Evolutionary conservation across 2,797 vertebrate species (phyloP).

Genomic region (Manis javanica): DNA sequence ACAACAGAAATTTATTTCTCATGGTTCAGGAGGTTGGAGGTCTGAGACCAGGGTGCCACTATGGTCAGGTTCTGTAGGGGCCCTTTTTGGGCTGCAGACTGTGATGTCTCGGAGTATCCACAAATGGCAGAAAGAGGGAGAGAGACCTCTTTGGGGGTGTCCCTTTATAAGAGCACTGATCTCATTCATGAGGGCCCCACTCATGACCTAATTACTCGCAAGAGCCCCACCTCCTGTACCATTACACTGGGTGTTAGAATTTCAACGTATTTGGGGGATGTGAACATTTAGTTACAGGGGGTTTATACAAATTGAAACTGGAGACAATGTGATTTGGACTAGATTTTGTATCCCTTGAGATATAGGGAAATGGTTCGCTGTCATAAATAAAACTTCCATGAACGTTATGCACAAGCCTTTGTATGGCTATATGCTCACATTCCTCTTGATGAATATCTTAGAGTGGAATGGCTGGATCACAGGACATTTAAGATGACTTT

Average conservation of each 20-base stretch:
- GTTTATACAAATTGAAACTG: constrained; percentile 7
- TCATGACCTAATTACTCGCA: not conserved
- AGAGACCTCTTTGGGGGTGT: not conserved
- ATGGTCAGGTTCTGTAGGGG: not conserved
- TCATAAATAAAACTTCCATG: constrained; percentile 8
- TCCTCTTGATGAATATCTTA: not conserved
- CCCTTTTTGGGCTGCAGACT: not conserved
- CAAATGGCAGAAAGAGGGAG: not conserved
- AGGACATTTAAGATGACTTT: not conserved
- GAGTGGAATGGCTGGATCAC: not conserved
- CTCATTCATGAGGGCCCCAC: not conserved
- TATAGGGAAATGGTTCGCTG: not conserved
- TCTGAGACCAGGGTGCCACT: not conserved
- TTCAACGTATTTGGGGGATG: not conserved
- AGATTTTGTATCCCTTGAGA: not conserved
- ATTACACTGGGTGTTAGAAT: not conserved
- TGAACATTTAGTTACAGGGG: not conserved
- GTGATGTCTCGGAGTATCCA: not conserved
- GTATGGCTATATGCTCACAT: not conserved
- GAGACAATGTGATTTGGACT: not conserved
- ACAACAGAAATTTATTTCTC: not conserved
- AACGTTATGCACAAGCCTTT: not conserved
- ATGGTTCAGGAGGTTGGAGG: not conserved
- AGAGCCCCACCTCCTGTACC: not conserved
- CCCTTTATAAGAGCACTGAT: not conserved